Base-by-base conservation (phyloP, 2,797 vertebrate species). In the Haliaeetus vocifer region DNA sequence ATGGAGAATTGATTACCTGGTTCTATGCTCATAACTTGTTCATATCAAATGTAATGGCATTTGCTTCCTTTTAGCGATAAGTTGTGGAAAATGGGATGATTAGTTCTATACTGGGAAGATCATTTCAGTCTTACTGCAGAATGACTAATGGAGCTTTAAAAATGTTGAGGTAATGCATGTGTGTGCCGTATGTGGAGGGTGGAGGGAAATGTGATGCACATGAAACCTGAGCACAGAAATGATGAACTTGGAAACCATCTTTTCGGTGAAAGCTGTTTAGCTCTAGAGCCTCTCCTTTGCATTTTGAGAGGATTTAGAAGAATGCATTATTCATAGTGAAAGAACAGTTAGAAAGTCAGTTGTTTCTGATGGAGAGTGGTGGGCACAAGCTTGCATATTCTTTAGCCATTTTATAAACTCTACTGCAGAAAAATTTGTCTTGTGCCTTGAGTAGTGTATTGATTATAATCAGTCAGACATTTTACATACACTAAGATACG, bases 291-390 rank as follows among this genome's bases (percentile, higher is more conserved):
- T 94, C 31, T 86, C 37, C 44, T 94, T 90, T 88, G 83, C 77
- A 86, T 91, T 96, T 95, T 93, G 76, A 95, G 31, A 89, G 29
- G 71, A 67, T 92, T 96, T 92, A 65, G 45, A 88, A 62, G 38
- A 87, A 93, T 93, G 22, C 22, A 72, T 96, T 95, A 89, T 89
- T 95, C 61, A 87, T 83, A 65, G 38, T 0, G 0, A 89, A 87
- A 80, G 15, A 89, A 33, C 15, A 94, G 59, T 65, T 82, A 58
- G 40, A 52, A 86, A 80, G 80, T 62, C 67, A 55, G 21, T 91
- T 96, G 61, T 88, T 94, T 85, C 63, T 92, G 67, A n/a, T 73
- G 47, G 45, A 95, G 37, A 13, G 37, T 67, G 52, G 45, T 87
- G 56, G 65, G 66, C 61, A 72, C 12, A 15, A 86, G 23, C 44